phyloP scores from a whole-genome alignment of 2,113 vertebrate species.

The Anolis sagrei region DNA sequence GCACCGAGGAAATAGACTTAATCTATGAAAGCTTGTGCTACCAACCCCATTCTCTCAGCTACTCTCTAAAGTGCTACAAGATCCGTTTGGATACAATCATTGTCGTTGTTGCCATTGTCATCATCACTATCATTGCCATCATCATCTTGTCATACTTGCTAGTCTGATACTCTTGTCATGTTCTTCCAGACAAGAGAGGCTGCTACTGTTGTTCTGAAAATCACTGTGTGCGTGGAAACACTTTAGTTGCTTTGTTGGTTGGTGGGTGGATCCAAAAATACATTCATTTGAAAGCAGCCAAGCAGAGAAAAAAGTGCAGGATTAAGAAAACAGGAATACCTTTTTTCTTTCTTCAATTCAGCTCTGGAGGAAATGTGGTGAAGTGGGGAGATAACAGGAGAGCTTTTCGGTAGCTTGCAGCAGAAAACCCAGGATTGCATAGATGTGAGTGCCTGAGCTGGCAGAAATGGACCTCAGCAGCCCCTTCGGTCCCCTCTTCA shows the following conservation, averaged over 20 bases:
- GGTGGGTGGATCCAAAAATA: slow-evolving; percentile 9
- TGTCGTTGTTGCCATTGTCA: background rate
- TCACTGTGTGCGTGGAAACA: background rate
- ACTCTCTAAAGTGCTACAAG: too few relatives aligned
- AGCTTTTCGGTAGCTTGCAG: background rate
- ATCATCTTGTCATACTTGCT: background rate
- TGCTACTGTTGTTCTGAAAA: background rate
- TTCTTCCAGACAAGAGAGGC: background rate
- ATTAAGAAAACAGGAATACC: background rate
- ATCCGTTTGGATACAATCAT: too few relatives aligned
- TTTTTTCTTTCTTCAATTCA: slow-evolving; percentile 13
- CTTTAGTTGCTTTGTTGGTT: background rate
- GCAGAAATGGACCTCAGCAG: background rate
- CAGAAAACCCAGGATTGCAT: background rate
- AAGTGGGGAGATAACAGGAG: background rate
- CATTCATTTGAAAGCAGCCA: slow-evolving; percentile 21
- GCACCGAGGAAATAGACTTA: too few relatives aligned
- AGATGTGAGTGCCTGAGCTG: background rate
- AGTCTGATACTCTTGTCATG: background rate
- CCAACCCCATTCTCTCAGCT: too few relatives aligned
- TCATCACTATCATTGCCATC: background rate
- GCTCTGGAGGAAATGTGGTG: background rate
- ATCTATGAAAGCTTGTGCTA: too few relatives aligned
- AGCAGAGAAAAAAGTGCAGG: slow-evolving; percentile 8
- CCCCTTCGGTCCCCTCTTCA: background rate